These are phyloP conservation scores for Paracentrotus lividus DNA, from an alignment of 53 echinoderm and acorn worm genomes.

Conservation along the genomic window DNA sequence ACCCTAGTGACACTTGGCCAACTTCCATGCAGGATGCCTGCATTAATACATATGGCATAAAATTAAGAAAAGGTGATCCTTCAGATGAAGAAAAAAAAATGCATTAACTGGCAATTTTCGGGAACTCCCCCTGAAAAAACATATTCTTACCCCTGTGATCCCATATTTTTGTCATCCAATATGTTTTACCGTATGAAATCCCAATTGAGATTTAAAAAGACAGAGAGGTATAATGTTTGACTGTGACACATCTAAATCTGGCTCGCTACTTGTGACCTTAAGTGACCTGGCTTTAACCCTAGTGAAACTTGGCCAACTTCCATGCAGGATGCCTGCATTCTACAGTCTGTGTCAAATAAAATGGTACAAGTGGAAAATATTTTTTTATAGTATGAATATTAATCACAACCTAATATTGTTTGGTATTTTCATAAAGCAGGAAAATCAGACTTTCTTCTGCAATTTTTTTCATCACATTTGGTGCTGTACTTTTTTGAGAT, in stretches of 20 bases:
- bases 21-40: background rate
- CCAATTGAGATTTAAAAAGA: background rate
- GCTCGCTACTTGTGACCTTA: background rate
- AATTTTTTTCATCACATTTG: no score
- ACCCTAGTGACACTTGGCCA: background rate
- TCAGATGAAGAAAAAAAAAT: background rate
- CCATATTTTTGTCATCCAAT: background rate
- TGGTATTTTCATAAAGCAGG: no score
- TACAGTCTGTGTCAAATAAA: no score
- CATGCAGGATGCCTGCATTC: background rate
- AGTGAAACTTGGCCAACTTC: background rate
- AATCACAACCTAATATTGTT: no score
- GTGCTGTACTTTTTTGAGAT: no score
- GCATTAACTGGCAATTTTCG: background rate
- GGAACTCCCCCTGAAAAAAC: background rate
- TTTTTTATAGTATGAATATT: no score
- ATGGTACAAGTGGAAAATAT: no score
- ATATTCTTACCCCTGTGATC: background rate
- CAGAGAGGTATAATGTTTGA: conserved; percentile 33
- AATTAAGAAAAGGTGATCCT: background rate
- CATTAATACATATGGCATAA: no score
- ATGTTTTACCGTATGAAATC: background rate
- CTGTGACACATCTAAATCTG: background rate
- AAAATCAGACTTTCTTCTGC: no score
- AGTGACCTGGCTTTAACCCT: conserved; percentile 12